Evolutionary conservation across 2,797 vertebrate genomes (phyloP), one percentile per base, ranked within the genome.

Genomic region (Danio choprae): DNA sequence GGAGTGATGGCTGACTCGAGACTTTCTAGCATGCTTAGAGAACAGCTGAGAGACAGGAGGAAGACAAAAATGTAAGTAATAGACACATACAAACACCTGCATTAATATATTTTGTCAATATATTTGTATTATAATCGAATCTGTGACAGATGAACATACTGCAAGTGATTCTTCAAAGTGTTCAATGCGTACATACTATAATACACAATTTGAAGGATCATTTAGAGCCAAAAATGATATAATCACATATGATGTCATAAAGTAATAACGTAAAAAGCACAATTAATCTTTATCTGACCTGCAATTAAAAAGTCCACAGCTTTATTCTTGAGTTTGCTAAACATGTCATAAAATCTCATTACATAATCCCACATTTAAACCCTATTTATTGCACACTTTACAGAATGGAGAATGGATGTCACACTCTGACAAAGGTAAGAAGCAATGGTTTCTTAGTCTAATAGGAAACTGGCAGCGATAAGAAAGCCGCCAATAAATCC

Each of bases 1-100:
- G 93, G 94, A 84, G 94, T 95, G 50, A 92, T 92, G 72, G 87
- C 50, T 20, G 96, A 99, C 69, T 75, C 88, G 0, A 94, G 93
- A n/a, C 90, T 98, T 36, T 92, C 88, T 10, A 89, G 84, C 74
- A 78, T 95, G 84, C 87, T 94, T 13, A 95, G 89, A 84, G 97
- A 98, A 53, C 96, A 96, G 76, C 89, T 94, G 1, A 94, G 93
- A 2, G 96, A 98, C 4, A 87, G 94, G 41, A 92, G 96, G 77
- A 91, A 89, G 86, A 88, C 88, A 16, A 90, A 87, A 91, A 77
- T 90, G 94, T 95, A 91, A 88, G 82, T 88, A 48, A 36, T 7
- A 64, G 11, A 56, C 18, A 13, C 16, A 55, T 10, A 50, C 4
- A 69, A 11, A 41, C 53, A 75, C 6, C 20, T 40, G 8, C 20